Conservation (phyloP, 2,113 vertebrate species). For the Rhynchomys soricoides region DNA sequence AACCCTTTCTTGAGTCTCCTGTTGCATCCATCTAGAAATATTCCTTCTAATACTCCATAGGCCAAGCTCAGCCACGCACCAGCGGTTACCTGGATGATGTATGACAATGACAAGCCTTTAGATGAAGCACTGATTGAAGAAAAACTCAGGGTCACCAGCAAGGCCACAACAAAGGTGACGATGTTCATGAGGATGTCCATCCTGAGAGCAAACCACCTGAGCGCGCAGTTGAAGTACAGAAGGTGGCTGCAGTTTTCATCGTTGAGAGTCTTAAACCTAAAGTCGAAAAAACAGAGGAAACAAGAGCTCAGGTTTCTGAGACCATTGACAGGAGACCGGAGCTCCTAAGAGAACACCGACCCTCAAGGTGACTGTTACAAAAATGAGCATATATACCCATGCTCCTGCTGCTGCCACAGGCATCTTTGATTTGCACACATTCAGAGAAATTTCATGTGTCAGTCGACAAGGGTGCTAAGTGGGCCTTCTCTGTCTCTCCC, state of each 20-base stretch:
- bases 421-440: neutral
- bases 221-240: conserved; percentile 86
- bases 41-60: neutral
- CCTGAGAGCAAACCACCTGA: conserved; percentile 89
- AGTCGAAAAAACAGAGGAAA: conserved; percentile 5
- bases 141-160: conserved; percentile 86
- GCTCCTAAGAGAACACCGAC: neutral
- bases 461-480: neutral
- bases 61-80: neutral
- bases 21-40: neutral
- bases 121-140: conserved; percentile 79
- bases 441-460: neutral
- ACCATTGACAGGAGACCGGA: neutral
- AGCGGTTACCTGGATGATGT: conserved; percentile 87
- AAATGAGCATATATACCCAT: neutral
- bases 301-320: neutral
- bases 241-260: conserved; percentile 88
- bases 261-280: conserved; percentile 87
- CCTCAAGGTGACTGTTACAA: neutral
- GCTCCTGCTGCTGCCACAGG: too few relatives aligned
- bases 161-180: conserved; percentile 82
- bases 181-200: conserved; percentile 84
- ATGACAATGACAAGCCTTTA: conserved; percentile 89
- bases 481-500: neutral
- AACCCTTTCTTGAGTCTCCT: neutral